These are phyloP conservation scores for Psilopsiagon aymara DNA, from an alignment of 2,113 vertebrate genomes.

Conservation along the genomic window DNA sequence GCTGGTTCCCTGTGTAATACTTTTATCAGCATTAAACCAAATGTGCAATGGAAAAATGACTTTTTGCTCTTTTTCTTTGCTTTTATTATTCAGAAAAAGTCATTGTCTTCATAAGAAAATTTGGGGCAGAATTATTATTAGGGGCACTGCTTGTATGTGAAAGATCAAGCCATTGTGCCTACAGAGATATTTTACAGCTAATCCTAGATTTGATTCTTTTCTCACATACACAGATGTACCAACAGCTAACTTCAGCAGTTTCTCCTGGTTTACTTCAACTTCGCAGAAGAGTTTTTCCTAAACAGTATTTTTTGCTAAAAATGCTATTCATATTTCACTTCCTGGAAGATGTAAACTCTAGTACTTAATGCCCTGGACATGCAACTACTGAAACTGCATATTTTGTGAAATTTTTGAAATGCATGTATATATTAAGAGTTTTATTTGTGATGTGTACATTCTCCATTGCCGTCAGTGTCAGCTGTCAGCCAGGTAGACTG, in stretches of 20 bases:
- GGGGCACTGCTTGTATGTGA: background rate
- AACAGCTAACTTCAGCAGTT: background rate
- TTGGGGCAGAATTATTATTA: background rate
- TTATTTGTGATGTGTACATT: background rate
- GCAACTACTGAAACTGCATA: fast-evolving
- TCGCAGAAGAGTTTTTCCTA: background rate
- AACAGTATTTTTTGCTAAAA: background rate
- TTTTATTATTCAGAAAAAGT: background rate
- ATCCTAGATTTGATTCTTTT: background rate
- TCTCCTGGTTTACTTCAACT: background rate
- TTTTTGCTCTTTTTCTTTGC: background rate
- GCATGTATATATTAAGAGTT: background rate
- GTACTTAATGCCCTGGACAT: background rate
- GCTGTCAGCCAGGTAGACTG: background rate
- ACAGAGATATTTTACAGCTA: background rate
- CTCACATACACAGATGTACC: background rate
- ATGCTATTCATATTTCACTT: background rate
- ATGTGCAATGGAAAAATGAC: background rate
- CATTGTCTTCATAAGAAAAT: background rate
- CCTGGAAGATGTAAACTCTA: background rate
- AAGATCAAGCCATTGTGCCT: background rate
- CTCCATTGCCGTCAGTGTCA: background rate
- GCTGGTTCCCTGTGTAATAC: background rate
- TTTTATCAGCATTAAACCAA: background rate
- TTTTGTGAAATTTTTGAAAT: background rate